phyloP scores from a whole-genome alignment of 1,140 invertebrate species.

The Megalonaias nervosa region DNA sequence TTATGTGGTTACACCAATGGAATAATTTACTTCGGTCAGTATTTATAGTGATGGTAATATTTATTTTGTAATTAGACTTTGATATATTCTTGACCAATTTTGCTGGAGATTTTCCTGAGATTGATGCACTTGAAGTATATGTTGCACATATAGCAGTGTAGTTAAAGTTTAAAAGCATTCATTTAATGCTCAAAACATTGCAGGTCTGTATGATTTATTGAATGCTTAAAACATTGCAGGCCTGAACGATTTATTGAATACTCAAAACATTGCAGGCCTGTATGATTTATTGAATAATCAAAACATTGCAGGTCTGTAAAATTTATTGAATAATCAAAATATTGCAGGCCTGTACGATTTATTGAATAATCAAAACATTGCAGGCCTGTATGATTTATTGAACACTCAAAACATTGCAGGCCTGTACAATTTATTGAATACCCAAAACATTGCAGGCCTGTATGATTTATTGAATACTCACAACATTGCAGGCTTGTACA shows the following conservation, averaged over 20 bases:
- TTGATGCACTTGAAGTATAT: too few species aligned
- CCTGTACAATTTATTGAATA: slow-evolving; percentile 75
- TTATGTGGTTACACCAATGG: too few species aligned
- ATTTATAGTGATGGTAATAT: too few species aligned
- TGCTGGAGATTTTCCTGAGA: too few species aligned
- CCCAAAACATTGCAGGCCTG: slow-evolving; percentile 70
- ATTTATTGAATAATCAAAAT: slow-evolving; percentile 63
- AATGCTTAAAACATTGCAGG: slow-evolving; percentile 45
- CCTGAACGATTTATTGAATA: slow-evolving; percentile 75
- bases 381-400: slow-evolving; percentile 71
- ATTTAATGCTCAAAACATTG: slow-evolving; percentile 17
- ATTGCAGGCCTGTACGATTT: slow-evolving; percentile 76
- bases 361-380: background rate
- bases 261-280: slow-evolving; percentile 70
- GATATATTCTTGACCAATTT: too few species aligned
- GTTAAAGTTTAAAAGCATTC: background rate
- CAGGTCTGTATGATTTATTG: slow-evolving; percentile 76
- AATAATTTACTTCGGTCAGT: too few species aligned
- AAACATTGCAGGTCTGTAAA: slow-evolving; percentile 73
- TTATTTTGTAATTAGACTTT: too few species aligned
- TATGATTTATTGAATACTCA: slow-evolving; percentile 40
- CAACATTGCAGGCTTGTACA: slow-evolving; percentile 73
- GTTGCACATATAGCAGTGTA: background rate
- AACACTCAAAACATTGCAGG: slow-evolving; percentile 44
- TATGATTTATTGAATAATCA: slow-evolving; percentile 71